phyloP scores from a whole-genome alignment of 2,797 vertebrate genomes.

The Geotrypetes seraphini region DNA sequence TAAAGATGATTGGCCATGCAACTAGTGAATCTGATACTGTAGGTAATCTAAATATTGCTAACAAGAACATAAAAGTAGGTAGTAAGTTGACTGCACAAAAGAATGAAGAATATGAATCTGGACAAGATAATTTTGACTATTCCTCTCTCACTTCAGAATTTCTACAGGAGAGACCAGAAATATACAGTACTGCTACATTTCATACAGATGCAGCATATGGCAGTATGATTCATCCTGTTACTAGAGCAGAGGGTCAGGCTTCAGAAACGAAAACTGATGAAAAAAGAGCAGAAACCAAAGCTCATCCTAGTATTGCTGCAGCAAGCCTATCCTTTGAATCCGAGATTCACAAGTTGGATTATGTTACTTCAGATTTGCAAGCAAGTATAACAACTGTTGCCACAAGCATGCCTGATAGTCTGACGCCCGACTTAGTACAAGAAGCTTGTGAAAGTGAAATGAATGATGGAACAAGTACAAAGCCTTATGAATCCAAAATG shows the following conservation, averaged over 20 bases:
- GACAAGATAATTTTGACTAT: conserved; percentile 43
- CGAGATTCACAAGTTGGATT: conserved; percentile 28
- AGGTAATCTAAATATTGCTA: conserved; percentile 23
- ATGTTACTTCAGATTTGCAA: conserved; percentile 27
- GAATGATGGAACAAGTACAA: conserved; percentile 55
- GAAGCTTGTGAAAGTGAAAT: conserved; percentile 72
- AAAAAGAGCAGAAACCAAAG: conserved; percentile 59
- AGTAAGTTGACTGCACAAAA: conserved; percentile 24
- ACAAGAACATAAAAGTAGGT: conserved; percentile 13
- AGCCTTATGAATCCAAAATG: conserved; percentile 63
- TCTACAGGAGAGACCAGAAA: conserved; percentile 27
- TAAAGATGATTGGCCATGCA: conserved; percentile 19
- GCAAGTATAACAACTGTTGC: conserved; percentile 7
- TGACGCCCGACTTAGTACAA: conserved; percentile 89
- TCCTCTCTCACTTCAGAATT: conserved; percentile 58
- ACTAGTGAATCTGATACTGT: conserved; percentile 9
- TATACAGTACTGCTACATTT: conserved; percentile 63
- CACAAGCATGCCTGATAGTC: conserved; percentile 72
- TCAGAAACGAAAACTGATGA: conserved; percentile 61
- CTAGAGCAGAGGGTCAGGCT: conserved; percentile 35
- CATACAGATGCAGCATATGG: conserved; percentile 57
- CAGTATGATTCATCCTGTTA: conserved; percentile 22
- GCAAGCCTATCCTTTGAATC: conserved; percentile 29
- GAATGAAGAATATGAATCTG: conserved; percentile 44
- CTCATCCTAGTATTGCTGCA: conserved; percentile 25